Conservation (phyloP, 2,797 vertebrate species). For the Pantherophis alleghaniensis region DNA sequence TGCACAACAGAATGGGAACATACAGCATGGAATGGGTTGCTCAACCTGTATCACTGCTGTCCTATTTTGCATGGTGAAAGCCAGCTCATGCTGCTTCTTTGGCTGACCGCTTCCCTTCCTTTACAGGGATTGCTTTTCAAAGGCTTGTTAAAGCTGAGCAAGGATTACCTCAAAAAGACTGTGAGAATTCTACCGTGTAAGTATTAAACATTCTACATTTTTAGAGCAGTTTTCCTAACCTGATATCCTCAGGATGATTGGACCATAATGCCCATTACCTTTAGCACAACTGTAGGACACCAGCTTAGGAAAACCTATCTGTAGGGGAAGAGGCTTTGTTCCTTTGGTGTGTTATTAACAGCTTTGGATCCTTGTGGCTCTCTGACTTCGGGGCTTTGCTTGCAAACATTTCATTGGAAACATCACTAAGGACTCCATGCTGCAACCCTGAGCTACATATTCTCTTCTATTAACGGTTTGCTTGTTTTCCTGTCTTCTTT, state of each 20-base stretch:
- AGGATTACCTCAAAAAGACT: constrained; percentile 74
- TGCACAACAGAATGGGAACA: background rate
- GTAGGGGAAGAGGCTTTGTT: background rate
- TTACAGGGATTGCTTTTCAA: constrained; percentile 90
- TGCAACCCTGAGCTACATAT: background rate
- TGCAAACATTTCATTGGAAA: background rate
- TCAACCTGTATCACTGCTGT: background rate
- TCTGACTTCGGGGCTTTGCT: background rate
- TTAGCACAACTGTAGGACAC: background rate
- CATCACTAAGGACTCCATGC: background rate
- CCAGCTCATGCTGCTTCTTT: background rate
- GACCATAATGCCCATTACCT: background rate
- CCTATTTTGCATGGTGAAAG: background rate
- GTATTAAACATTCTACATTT: constrained; percentile 48
- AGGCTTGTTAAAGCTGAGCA: constrained; percentile 92
- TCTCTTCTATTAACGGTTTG: background rate
- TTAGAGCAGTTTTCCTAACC: background rate
- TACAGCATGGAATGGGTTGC: background rate
- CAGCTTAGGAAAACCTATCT: background rate
- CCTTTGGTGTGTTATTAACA: background rate
- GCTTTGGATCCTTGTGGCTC: background rate
- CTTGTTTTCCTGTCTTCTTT: rapidly evolving
- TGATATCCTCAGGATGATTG: background rate
- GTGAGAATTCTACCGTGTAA: constrained; percentile 85
- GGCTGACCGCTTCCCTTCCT: background rate